Conservation (phyloP, 2,797 vertebrate genomes). For the Presbytis comata region DNA sequence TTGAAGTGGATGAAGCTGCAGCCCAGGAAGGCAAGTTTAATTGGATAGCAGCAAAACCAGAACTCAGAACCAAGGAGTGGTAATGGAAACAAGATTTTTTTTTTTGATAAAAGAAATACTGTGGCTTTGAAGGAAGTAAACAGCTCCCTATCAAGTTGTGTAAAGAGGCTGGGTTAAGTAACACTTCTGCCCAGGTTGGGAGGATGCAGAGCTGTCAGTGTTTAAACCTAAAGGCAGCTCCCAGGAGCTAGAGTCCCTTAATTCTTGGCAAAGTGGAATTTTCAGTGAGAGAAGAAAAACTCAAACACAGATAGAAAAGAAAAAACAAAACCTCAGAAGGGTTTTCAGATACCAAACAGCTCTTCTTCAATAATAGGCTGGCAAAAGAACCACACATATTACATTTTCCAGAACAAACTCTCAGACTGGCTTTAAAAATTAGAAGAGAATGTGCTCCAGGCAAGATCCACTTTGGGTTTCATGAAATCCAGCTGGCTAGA, state of each 20-base stretch:
- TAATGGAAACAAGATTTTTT: not conserved
- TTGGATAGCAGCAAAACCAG: not conserved
- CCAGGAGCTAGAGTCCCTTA: not conserved
- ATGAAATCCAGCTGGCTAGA: not conserved
- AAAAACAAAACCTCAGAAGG: not conserved
- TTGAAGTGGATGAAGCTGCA: not conserved
- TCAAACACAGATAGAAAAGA: not conserved
- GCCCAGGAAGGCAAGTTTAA: not conserved
- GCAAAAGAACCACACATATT: not conserved
- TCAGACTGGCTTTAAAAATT: not conserved
- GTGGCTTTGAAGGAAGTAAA: not conserved
- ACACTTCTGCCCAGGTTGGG: not conserved
- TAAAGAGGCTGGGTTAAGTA: not conserved
- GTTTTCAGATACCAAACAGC: not conserved
- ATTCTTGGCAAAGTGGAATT: not conserved
- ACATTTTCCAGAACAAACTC: not conserved
- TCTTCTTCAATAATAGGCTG: not conserved
- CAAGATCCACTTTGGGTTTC: constrained; percentile 20
- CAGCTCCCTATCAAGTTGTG: not conserved
- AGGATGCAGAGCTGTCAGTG: not conserved
- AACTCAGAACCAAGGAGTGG: not conserved
- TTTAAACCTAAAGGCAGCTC: not conserved
- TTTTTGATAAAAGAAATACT: not conserved
- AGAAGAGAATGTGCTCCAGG: not conserved
- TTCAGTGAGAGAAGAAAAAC: not conserved